Evolutionary conservation across 2,888 invertebrate species (phyloP).

Genomic region (Chrysomela aeneicollis): DNA sequence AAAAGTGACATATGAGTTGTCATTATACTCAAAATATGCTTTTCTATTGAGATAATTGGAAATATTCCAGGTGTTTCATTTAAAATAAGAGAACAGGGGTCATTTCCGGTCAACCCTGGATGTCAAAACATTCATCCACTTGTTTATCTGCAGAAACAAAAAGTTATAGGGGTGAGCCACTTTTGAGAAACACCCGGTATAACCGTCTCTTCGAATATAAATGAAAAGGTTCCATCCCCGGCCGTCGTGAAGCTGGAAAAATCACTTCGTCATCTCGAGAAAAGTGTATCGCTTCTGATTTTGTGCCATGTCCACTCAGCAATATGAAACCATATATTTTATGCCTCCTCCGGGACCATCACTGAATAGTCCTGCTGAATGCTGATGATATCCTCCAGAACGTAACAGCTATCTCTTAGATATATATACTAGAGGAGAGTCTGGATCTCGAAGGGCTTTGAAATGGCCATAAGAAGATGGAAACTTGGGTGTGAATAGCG

Average conservation of each 20-base stretch:
- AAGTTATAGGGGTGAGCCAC: too few relatives aligned
- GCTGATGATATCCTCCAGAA: constrained; percentile 8
- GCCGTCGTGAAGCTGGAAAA: not conserved
- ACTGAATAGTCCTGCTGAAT: not conserved
- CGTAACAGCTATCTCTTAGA: constrained; percentile 3
- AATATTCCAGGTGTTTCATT: too few relatives aligned
- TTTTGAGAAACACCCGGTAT: too few relatives aligned
- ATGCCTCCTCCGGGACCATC: constrained; percentile 63
- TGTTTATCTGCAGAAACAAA: too few relatives aligned
- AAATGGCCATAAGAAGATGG: not conserved
- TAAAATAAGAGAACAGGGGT: too few relatives aligned
- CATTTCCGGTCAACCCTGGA: too few relatives aligned
- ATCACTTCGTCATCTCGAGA: constrained; percentile 20
- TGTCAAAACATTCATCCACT: too few relatives aligned
- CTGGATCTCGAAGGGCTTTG: not conserved
- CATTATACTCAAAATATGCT: too few relatives aligned
- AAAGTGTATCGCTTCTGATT: constrained; percentile 33
- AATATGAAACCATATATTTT: constrained; percentile 67
- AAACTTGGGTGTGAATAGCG: not conserved
- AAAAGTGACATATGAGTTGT: too few relatives aligned
- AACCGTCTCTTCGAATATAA: not conserved
- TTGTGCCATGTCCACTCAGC: constrained; percentile 53
- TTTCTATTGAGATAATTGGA: too few relatives aligned
- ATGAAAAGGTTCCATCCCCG: not conserved
- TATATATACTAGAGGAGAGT: not conserved